phyloP scores from a whole-genome alignment of 2,888 invertebrate genomes.

The Caenorhabditis virilis region DNA sequence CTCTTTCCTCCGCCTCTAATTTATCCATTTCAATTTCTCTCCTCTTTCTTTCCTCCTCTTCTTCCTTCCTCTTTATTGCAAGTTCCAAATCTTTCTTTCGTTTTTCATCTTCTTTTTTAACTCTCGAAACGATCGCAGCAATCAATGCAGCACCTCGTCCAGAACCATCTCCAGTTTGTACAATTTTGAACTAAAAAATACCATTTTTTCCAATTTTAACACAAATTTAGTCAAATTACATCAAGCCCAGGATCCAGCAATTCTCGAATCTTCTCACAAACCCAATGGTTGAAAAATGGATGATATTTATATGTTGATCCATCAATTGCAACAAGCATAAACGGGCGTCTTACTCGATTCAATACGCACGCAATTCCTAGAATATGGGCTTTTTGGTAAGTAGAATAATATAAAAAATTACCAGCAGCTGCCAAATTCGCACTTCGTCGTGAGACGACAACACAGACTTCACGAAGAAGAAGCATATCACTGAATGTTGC shows the following conservation, averaged over 20 bases:
- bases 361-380: constrained; percentile 78
- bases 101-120: constrained; percentile 41
- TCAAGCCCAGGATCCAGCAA: constrained; percentile 70
- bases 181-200: constrained; percentile 72
- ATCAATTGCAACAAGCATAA: constrained; percentile 85
- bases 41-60: constrained; percentile 24
- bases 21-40: constrained; percentile 29
- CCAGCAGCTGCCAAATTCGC: constrained; percentile 87
- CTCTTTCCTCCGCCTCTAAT: constrained; percentile 28
- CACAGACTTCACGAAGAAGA: constrained; percentile 80
- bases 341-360: constrained; percentile 85
- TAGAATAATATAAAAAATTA: constrained; percentile 7
- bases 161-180: constrained; percentile 91
- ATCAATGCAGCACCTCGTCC: constrained; percentile 91
- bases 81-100: constrained; percentile 13
- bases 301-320: constrained; percentile 94
- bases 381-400: constrained; percentile 7
- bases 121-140: constrained; percentile 78
- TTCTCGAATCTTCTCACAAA: constrained; percentile 82
- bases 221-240: constrained; percentile 65
- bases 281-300: constrained; percentile 90
- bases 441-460: constrained; percentile 86
- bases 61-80: constrained; percentile 8
- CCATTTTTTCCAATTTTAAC: not conserved
- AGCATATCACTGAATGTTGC: constrained; percentile 76